Evolutionary conservation across 2,797 vertebrate species (phyloP).

Genomic region (Neopelma chrysocephalum): DNA sequence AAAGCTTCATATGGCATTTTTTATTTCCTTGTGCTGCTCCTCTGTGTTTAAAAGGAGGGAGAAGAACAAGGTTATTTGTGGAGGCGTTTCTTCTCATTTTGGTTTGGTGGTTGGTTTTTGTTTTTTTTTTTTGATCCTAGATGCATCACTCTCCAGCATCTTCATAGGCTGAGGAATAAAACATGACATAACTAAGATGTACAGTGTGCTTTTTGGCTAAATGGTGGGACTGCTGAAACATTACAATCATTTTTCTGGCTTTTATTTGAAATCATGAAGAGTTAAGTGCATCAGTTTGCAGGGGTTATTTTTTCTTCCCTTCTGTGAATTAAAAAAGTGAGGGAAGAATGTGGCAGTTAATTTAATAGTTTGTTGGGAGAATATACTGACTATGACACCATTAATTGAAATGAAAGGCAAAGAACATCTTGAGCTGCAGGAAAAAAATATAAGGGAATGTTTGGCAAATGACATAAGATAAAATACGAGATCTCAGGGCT

Average conservation of each 20-base stretch:
- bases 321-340: conserved; percentile 30
- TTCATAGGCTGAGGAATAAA: conserved; percentile 46
- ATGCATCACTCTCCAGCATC: conserved; percentile 7
- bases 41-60: conserved; percentile 35
- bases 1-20: conserved; percentile 12
- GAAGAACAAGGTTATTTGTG: conserved; percentile 30
- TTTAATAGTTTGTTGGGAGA: conserved; percentile 42
- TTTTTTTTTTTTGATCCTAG: background rate
- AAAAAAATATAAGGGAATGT: background rate
- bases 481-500: background rate
- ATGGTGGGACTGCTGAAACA: conserved; percentile 25
- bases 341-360: conserved; percentile 24
- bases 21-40: background rate
- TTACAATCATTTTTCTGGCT: conserved; percentile 57
- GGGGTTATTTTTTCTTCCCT: background rate
- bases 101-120: too few species aligned
- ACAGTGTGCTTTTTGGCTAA: conserved; percentile 51
- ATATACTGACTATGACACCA: conserved; percentile 26
- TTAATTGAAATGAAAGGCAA: conserved; percentile 53
- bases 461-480: conserved; percentile 1
- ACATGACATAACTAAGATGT: conserved; percentile 64
- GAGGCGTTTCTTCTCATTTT: background rate
- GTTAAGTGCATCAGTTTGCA: conserved; percentile 56
- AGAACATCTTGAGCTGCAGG: background rate
- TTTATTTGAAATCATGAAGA: conserved; percentile 67